Percentiles rank a stretch among this genome's conserved stretches.
Evolutionary conservation across 1,140 invertebrate species (phyloP).

Genomic region (Lepidurus packardi): DNA sequence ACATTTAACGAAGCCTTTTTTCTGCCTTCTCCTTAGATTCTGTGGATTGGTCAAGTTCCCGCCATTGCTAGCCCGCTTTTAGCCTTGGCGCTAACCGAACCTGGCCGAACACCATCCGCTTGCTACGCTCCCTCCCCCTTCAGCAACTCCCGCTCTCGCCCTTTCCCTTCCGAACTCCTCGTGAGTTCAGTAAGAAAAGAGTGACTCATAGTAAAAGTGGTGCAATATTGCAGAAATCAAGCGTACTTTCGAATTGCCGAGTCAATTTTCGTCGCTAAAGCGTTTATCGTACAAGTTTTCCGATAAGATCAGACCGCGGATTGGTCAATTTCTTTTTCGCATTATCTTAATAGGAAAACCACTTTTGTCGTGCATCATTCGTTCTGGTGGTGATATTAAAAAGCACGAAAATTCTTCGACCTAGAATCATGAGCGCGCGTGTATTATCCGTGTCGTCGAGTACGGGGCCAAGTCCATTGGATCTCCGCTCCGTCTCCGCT

Average conservation of each 20-base stretch:
- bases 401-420: neutral
- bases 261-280: neutral
- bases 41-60: constrained; percentile 18
- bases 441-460: neutral
- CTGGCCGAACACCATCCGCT: neutral
- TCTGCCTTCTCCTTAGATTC: neutral
- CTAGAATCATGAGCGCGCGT: constrained; percentile 7
- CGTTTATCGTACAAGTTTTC: neutral
- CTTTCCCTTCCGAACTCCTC: neutral
- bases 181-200: neutral
- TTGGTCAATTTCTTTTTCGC: too few relatives aligned
- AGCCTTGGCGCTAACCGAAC: neutral
- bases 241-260: neutral
- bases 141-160: neutral
- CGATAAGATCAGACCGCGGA: too few relatives aligned
- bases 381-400: neutral
- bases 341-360: too few relatives aligned
- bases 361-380: neutral
- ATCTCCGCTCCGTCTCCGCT: constrained; percentile 1
- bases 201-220: constrained; percentile 6
- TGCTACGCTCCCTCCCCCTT: neutral
- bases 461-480: neutral
- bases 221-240: constrained; percentile 19
- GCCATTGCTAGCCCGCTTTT: neutral
- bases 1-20: neutral